Base-by-base conservation (phyloP, 2,888 invertebrate species). In the Tipula confusa region DNA sequence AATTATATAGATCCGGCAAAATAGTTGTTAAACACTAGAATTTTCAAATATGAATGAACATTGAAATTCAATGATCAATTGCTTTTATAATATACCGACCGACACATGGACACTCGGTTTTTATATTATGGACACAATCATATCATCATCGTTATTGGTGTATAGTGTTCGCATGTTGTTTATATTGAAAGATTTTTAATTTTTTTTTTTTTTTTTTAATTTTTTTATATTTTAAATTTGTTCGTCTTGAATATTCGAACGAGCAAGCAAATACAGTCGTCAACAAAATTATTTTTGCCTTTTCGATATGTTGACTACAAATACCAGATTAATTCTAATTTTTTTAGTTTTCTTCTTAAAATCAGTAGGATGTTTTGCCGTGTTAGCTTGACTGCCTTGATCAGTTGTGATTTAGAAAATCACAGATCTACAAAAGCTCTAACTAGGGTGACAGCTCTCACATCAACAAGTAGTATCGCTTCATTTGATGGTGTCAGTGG, bases 1-100 rank as follows among this genome's bases (percentile, higher is more conserved):
- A 24, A 43, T 7, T 15, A 43, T 64, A 18, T 64, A 64, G 15
- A 11, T 64, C 64, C 64, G 64, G 64, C 64, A 64, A 64, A 64
- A 3, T 64, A 24, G 64, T 64, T 64, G 64, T 64, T 64, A 64
- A 18, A 64, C 64, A 24, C 24, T 9, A 64, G 24, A 64, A 64
- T 24, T 64, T 64, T 64, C 64, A 64, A 64, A 24, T 64, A 64
- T 64, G 64, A 64, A 64, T 64, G 64, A 64, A 64, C 64, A 64
- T 64, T 24, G 24, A 64, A 64, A 64, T 64, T 64, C 64, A 64
- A 64, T 64, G 64, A 64, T 64, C 64, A 64, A 64, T 64, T 64
- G 64, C 64, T 64, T 64, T 64, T 64, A 64, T 64, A 64, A 64
- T 24, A 24, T 64, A 38, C 33, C 7, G 33, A 24, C 64, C 24